phyloP scores from a whole-genome alignment of 2,888 invertebrate species.

The Helicoverpa assulta region DNA sequence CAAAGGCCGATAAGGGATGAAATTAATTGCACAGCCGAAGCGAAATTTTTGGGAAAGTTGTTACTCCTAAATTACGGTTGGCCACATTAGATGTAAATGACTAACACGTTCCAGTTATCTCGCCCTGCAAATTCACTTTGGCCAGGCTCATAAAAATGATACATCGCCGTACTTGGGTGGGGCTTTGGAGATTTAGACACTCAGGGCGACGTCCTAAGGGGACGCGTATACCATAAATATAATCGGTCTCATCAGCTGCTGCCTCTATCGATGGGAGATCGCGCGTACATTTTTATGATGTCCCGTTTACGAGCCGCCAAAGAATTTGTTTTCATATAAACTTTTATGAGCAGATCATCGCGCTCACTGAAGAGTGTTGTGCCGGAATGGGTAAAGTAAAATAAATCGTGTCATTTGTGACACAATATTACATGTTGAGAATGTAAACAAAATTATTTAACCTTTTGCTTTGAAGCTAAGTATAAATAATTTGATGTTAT shows the following conservation, averaged over 20 bases:
- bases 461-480: not conserved
- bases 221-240: slow-evolving; percentile 83
- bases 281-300: slow-evolving; percentile 76
- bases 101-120: slow-evolving; percentile 86
- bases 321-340: slow-evolving; percentile 80
- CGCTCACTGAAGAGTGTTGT: slow-evolving; percentile 66
- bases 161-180: slow-evolving; percentile 80
- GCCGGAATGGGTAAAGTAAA: slow-evolving; percentile 55
- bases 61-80: slow-evolving; percentile 62
- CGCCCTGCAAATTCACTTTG: slow-evolving; percentile 87
- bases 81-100: slow-evolving; percentile 80
- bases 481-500: not conserved
- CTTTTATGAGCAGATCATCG: slow-evolving; percentile 75
- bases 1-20: slow-evolving; percentile 59
- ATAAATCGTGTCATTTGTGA: slow-evolving; percentile 47
- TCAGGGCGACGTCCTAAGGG: slow-evolving; percentile 72
- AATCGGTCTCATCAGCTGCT: slow-evolving; percentile 85
- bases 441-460: slow-evolving; percentile 7
- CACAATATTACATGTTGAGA: slow-evolving; percentile 16
- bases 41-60: slow-evolving; percentile 58
- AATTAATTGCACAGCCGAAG: slow-evolving; percentile 56
- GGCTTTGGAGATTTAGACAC: slow-evolving; percentile 78
- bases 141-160: slow-evolving; percentile 86
- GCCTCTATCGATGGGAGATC: slow-evolving; percentile 77
- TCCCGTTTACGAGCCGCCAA: slow-evolving; percentile 79